Percentiles rank a stretch among this genome's conserved stretches.
These are phyloP conservation scores for Anagrus nilaparvatae DNA, from an alignment of 1,140 invertebrate genomes.

Conservation along the genomic window DNA sequence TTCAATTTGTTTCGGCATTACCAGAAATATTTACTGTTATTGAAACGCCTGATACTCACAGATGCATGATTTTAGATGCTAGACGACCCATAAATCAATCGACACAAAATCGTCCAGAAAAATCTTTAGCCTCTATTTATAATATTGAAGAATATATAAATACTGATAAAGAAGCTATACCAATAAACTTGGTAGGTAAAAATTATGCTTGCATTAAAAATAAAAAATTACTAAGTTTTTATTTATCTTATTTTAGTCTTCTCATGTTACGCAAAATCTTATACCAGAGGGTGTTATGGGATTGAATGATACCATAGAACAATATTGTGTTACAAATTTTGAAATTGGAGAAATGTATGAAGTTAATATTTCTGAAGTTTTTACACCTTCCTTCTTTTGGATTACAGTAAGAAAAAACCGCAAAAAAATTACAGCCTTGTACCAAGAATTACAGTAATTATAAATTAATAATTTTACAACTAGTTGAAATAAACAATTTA, in stretches of 20 bases:
- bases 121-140: constrained; percentile 12
- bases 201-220: constrained; percentile 9
- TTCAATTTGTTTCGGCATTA: constrained; percentile 26
- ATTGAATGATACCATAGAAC: constrained; percentile 25
- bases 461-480: constrained; percentile 2
- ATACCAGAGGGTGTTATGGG: constrained; percentile 24
- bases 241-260: constrained; percentile 18
- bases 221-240: too few species aligned
- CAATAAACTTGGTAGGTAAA: constrained; percentile 21
- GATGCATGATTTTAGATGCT: constrained; percentile 25
- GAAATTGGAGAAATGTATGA: constrained; percentile 11
- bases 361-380: constrained; percentile 26
- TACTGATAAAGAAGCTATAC: constrained; percentile 19
- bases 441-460: constrained; percentile 27
- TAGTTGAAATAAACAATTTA: constrained; percentile 1
- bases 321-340: constrained; percentile 21
- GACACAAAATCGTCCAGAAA: not conserved
- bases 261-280: constrained; percentile 14
- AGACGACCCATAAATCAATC: constrained; percentile 11
- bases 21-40: constrained; percentile 29
- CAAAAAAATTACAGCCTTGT: constrained; percentile 20
- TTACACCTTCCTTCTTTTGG: constrained; percentile 37
- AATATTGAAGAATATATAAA: constrained; percentile 14
- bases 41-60: constrained; percentile 15
- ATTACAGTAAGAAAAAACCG: constrained; percentile 22